Base-by-base conservation (phyloP, 1,140 invertebrate species). In the Megalonaias nervosa region DNA sequence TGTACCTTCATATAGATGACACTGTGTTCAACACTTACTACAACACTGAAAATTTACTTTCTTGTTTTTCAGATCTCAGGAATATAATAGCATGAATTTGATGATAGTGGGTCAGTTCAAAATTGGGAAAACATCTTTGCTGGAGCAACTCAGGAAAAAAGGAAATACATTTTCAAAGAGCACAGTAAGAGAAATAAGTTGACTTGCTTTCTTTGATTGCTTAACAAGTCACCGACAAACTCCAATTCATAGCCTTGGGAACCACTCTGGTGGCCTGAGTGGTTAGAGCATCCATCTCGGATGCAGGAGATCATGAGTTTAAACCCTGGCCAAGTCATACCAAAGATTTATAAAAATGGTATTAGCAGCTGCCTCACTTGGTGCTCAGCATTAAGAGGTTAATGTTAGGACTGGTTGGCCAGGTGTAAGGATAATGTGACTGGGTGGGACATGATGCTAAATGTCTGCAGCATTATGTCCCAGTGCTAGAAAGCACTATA, bases 71-170 rank as follows among this genome's bases (percentile, higher is more conserved):
- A 99, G 92, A 91, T 97, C 98, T 0, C 95, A 95, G 87, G 95
- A 97, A 0, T 99, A 99, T 90, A 95, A 97, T 11, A 92, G 97
- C 60, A 97, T 99, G 95, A 99, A 99, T 89, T 92, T 99, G 5
- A 99, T 99, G 98, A 94, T 99, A 66, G 97, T 99, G 19, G 98
- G 98, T 0, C 94, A 96, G 15, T 96, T 98, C 88, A 96, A 96
- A 17, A 97, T 96, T 82, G 96, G 97, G 0, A 99, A 99, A 90
- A 99, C 98, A 0, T 97, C 97, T 67, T 90, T 99, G 6, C 90
- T 99, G 16, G 62, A 73, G 56, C 76, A 78, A 23, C 69, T 78
- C 15, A 73, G 68, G 71, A 78, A 72, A 71, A 78, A 78, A 78
- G 76, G 76, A 6, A 31, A 13, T 95, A 97, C 79, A 94, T 97